Evolutionary conservation across 2,888 invertebrate species (phyloP).

Genomic region (Octonoba sinensis): DNA sequence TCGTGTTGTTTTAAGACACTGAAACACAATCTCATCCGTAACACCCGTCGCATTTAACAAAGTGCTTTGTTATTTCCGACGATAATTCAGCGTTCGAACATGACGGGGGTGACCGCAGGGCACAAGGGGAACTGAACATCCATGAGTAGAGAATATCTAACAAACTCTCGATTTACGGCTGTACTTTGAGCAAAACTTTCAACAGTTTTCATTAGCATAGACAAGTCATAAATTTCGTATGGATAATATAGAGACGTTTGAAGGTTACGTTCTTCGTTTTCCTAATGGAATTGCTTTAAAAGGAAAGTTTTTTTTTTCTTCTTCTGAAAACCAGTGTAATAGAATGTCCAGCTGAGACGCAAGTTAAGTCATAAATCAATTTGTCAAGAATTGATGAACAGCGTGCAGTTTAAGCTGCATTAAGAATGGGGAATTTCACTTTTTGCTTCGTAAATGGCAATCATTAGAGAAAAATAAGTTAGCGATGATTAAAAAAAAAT

Average conservation of each 20-base stretch:
- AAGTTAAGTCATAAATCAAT: no score
- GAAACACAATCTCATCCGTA: neutral
- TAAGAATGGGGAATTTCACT: no score
- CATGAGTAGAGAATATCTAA: constrained; percentile 5
- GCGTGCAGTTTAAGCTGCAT: no score
- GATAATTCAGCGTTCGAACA: constrained; percentile 30
- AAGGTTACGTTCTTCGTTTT: neutral
- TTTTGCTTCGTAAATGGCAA: no score
- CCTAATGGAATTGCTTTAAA: neutral
- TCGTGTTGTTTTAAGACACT: neutral
- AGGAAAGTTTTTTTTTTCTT: no score
- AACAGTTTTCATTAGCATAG: constrained; percentile 22
- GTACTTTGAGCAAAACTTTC: constrained; percentile 9
- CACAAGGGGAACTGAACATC: neutral
- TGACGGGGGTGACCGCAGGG: neutral
- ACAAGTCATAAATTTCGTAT: constrained; percentile 12
- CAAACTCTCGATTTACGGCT: constrained; percentile 15
- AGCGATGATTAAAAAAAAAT: no score
- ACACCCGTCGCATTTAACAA: constrained; percentile 20
- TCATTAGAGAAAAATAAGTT: no score
- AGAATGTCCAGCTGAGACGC: no score
- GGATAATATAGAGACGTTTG: neutral
- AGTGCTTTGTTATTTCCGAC: constrained; percentile 13
- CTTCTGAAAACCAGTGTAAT: no score
- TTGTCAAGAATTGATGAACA: no score